Percentiles rank a stretch among this genome's conserved stretches.
Evolutionary conservation across 2,888 invertebrate genomes (phyloP).

Genomic region (Seira sanloemensis): DNA sequence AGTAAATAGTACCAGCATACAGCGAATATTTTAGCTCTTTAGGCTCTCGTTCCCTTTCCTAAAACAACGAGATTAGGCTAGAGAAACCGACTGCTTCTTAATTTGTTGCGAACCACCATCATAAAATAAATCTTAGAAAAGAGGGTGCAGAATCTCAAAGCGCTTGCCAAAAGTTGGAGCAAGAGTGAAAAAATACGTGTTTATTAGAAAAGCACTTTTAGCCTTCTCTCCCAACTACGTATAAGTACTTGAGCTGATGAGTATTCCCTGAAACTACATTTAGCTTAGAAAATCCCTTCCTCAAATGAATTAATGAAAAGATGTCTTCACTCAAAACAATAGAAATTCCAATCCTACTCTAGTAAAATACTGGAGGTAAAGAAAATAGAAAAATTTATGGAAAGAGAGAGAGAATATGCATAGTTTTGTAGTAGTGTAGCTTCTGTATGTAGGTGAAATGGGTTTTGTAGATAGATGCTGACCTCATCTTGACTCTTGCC

Average conservation of each 20-base stretch:
- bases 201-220: background rate
- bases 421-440: too few species aligned
- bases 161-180: background rate
- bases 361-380: background rate
- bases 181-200: background rate
- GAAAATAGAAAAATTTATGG: background rate
- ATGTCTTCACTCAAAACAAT: background rate
- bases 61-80: background rate
- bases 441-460: background rate
- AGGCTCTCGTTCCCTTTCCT: too few species aligned
- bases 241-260: background rate
- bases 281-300: background rate
- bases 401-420: background rate
- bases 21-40: background rate
- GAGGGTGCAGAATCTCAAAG: background rate
- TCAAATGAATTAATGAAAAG: background rate
- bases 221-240: background rate
- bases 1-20: background rate
- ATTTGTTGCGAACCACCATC: background rate
- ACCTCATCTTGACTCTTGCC: slow-evolving; percentile 36
- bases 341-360: background rate
- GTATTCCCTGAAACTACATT: background rate
- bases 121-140: background rate
- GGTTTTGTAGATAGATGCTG: background rate
- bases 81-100: background rate